phyloP scores from a whole-genome alignment of 2,797 vertebrate genomes.

The Taenioides sp. region DNA sequence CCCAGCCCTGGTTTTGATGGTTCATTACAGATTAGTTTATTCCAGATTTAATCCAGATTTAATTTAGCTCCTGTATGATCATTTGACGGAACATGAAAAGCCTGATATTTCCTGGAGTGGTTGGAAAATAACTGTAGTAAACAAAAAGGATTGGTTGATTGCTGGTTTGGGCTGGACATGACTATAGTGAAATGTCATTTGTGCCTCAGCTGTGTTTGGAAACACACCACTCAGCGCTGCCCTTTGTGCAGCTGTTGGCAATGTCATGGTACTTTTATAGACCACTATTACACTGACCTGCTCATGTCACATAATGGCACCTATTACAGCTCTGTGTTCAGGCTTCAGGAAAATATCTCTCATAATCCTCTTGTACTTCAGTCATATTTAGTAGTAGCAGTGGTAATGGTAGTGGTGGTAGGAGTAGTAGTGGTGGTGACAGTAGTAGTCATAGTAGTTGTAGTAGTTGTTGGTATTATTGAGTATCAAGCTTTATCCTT shows the following conservation, averaged over 20 bases:
- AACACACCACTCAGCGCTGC: slow-evolving; percentile 37
- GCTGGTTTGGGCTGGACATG: slow-evolving; percentile 13
- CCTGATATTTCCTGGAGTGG: background rate
- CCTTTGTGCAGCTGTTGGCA: slow-evolving; percentile 43
- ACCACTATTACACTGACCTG: slow-evolving; percentile 28
- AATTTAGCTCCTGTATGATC: too few species aligned
- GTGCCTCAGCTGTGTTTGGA: slow-evolving; percentile 23
- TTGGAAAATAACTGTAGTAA: background rate
- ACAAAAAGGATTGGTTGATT: slow-evolving; percentile 1
- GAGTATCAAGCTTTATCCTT: too few species aligned
- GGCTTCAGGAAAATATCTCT: background rate
- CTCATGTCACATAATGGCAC: slow-evolving; percentile 23
- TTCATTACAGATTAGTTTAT: background rate
- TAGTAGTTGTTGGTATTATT: too few species aligned
- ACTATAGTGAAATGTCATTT: slow-evolving; percentile 10
- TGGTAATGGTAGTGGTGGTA: too few species aligned
- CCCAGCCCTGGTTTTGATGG: too few species aligned
- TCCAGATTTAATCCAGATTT: background rate
- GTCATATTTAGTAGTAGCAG: too few species aligned
- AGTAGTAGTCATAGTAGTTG: too few species aligned
- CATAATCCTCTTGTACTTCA: background rate
- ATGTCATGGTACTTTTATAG: slow-evolving; percentile 36
- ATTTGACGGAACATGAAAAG: background rate
- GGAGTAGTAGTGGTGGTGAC: too few species aligned
- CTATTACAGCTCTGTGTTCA: background rate